Percentiles rank a stretch among this genome's conserved stretches.
phyloP scores from a whole-genome alignment of 2,888 invertebrate genomes.

The Melinaea marsaeus region DNA sequence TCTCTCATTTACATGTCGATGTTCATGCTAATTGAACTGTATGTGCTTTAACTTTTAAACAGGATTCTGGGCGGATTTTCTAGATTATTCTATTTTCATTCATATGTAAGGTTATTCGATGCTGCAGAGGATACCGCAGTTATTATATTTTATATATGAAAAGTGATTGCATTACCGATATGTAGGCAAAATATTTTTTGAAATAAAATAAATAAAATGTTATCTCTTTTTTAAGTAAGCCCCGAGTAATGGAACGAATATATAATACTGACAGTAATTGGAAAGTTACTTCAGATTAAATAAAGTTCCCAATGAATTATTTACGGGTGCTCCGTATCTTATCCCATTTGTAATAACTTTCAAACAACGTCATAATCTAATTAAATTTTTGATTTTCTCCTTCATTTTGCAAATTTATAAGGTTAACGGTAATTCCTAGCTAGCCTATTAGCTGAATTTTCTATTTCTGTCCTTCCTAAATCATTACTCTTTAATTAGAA shows the following conservation, averaged over 20 bases:
- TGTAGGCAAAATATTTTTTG: background rate
- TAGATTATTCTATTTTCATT: slow-evolving; percentile 4
- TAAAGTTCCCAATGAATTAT: slow-evolving; percentile 1
- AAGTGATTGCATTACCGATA: slow-evolving; percentile 1
- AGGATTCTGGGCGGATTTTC: slow-evolving; percentile 1
- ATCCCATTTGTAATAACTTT: slow-evolving; percentile 8
- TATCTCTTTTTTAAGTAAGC: background rate
- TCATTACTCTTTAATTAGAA: too few species aligned
- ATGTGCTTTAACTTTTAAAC: slow-evolving; percentile 8
- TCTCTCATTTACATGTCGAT: slow-evolving; percentile 20
- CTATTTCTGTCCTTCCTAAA: too few species aligned
- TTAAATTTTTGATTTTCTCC: slow-evolving; percentile 6
- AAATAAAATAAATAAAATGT: background rate
- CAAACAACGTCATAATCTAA: slow-evolving; percentile 8
- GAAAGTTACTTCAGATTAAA: slow-evolving; percentile 1
- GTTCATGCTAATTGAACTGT: slow-evolving; percentile 21
- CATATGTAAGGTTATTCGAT: slow-evolving; percentile 3
- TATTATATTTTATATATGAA: background rate
- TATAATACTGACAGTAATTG: background rate
- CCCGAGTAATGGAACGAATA: background rate
- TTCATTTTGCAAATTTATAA: slow-evolving; percentile 4
- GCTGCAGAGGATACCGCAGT: background rate
- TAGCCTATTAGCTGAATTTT: background rate
- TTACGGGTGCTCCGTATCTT: slow-evolving; percentile 1
- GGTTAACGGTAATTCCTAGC: background rate